Conservation (phyloP, 1,140 invertebrate genomes). For the Drosophila sp. region DNA sequence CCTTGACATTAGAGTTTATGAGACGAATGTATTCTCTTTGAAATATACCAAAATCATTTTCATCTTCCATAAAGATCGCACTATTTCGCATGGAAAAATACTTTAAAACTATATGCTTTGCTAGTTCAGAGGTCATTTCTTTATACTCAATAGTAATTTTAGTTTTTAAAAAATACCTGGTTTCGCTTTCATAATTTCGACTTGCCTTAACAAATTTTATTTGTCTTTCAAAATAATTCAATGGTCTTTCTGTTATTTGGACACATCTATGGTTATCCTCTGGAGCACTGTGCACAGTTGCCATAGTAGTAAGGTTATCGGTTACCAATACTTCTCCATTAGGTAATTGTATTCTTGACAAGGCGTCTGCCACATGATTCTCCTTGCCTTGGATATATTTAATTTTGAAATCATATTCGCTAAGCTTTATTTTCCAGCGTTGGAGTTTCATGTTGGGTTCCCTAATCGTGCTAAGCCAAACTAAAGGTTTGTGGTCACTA, state of each 20-base stretch:
- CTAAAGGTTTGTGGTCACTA: constrained; percentile 3
- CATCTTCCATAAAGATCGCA: background rate
- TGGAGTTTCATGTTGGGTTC: constrained; percentile 5
- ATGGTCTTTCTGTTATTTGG: background rate
- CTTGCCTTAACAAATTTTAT: background rate
- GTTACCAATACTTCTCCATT: background rate
- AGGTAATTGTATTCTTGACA: background rate
- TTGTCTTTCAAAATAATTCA: background rate
- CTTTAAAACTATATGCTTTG: background rate
- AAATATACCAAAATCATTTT: background rate
- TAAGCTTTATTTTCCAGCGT: background rate
- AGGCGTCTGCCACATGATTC: background rate
- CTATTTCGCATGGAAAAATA: background rate
- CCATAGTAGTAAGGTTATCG: background rate
- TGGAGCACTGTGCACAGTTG: background rate
- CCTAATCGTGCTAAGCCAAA: background rate
- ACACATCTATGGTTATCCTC: background rate
- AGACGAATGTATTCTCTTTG: background rate
- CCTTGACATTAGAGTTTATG: background rate
- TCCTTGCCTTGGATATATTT: background rate
- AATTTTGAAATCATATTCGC: constrained; percentile 1
- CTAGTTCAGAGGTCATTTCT: background rate
- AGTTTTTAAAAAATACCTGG: background rate
- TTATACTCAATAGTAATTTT: background rate
- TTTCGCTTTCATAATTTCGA: background rate